Conservation (phyloP, 2,113 vertebrate species). For the Sander lucioperca region DNA sequence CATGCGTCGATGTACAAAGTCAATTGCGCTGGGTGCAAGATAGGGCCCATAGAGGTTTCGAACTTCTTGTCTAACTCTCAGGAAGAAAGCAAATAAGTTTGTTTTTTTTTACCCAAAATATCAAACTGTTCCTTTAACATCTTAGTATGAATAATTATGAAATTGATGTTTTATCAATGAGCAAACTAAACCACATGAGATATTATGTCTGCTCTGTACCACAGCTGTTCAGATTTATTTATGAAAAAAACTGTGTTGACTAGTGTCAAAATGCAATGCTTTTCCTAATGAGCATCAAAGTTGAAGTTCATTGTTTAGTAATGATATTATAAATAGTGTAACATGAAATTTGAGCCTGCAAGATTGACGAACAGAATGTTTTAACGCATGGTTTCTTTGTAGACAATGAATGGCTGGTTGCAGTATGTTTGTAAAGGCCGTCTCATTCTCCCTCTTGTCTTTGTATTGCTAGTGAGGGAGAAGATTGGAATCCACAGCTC, state of each 20-base stretch:
- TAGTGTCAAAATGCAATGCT: neutral
- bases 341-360: neutral
- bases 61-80: neutral
- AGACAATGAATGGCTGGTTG: conserved; percentile 9
- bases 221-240: conserved; percentile 1
- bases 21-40: no score
- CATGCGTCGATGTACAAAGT: no score
- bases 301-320: neutral
- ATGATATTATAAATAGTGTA: neutral
- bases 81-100: neutral
- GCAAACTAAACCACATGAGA: neutral
- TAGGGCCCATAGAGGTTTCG: no score
- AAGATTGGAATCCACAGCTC: conserved; percentile 70
- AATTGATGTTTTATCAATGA: neutral
- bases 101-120: neutral
- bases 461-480: conserved; percentile 53
- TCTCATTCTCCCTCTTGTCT: conserved; percentile 41
- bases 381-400: neutral
- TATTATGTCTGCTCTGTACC: neutral
- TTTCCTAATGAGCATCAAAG: neutral
- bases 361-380: neutral
- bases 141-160: neutral
- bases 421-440: conserved; percentile 21
- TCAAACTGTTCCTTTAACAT: neutral
- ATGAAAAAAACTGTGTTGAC: neutral